phyloP scores from a whole-genome alignment of 2,888 invertebrate species.

The Scaptomyza caliginosa region DNA sequence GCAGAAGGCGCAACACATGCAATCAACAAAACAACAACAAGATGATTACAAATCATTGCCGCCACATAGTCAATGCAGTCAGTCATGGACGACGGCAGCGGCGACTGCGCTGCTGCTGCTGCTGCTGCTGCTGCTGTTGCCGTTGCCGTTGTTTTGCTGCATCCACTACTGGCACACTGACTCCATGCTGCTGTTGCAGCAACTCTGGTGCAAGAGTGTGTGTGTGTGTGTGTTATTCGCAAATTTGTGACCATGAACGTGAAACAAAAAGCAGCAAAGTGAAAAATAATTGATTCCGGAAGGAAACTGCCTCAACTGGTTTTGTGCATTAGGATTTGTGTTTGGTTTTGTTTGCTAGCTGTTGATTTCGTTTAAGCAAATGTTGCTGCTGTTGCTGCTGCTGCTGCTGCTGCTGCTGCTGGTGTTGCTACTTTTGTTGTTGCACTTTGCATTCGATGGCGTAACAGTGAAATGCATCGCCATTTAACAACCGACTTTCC shows the following conservation, averaged over 20 bases:
- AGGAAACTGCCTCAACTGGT: slow-evolving; percentile 83
- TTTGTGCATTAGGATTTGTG: slow-evolving; percentile 50
- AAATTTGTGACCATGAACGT: slow-evolving; percentile 71
- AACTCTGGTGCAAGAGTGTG: slow-evolving; percentile 40
- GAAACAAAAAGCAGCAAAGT: slow-evolving; percentile 62
- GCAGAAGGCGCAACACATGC: slow-evolving; percentile 25
- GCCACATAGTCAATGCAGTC: slow-evolving; percentile 37
- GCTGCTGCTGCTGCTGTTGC: slow-evolving; percentile 16
- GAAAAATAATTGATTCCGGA: slow-evolving; percentile 83
- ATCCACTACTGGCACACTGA: slow-evolving; percentile 54
- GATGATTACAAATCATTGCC: slow-evolving; percentile 38
- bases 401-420: neutral
- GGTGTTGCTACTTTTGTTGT: slow-evolving; percentile 17
- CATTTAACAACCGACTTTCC: slow-evolving; percentile 40
- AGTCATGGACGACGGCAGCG: slow-evolving; percentile 46
- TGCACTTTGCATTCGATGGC: slow-evolving; percentile 51
- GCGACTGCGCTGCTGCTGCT: slow-evolving; percentile 23
- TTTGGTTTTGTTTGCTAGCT: slow-evolving; percentile 17
- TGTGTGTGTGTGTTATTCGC: slow-evolving; percentile 16
- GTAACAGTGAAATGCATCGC: slow-evolving; percentile 55
- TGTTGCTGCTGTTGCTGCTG: slow-evolving; percentile 12
- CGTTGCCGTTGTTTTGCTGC: slow-evolving; percentile 20
- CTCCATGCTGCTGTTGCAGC: slow-evolving; percentile 43
- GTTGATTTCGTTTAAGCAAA: slow-evolving; percentile 41
- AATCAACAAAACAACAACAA: slow-evolving; percentile 25